Base-by-base conservation (phyloP, 2,888 invertebrate genomes). In the Helobdella robusta region DNA sequence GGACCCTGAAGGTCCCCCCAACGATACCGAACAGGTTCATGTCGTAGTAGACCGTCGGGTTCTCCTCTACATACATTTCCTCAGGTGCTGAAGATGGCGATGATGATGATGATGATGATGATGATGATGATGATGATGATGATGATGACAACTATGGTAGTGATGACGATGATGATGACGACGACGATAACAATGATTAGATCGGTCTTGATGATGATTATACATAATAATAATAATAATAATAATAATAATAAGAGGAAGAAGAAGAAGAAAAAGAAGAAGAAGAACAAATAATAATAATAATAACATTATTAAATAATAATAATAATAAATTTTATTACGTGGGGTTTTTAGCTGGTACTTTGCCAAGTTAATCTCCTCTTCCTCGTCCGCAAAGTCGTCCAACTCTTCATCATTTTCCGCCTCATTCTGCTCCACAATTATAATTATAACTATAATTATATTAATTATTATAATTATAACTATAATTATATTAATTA, bases 41-140 rank as follows among this genome's bases (percentile, higher is more conserved):
- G 46, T 60, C 40, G 23, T 44, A 25, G n/a, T 32, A 34, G n/a
- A 35, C 36, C 3, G 32, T n/a, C 8, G 59, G 36, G 30, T 59
- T 34, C 5, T n/a, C 20, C 35, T 35, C 34, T 18, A n/a, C 25
- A 5, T 28, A 20, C n/a, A 25, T 20, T 30, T 59, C 59, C 3
- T 56, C 56, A 30, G 18, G 30, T n/a, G 56, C 56, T 60, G 46
- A 6, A 25, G 46, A 40, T 50, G 50, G 25, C 25, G 50, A 50
- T 54, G 50, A 50, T 50, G 50, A 18, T 50, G 50, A 18, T 50
- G 50, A 50, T 50, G 50, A 18, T 4, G 50, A 50, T 50, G 50
- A 50, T 50, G 50, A 50, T 50, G 50, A 50, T 50, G 50, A 50
- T 50, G 50, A 50, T 50, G 50, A 50, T 50, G 50, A 50, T 50